These are phyloP conservation scores for Trachops cirrhosus DNA, from an alignment of 2,797 vertebrate genomes.

Conservation along the genomic window DNA sequence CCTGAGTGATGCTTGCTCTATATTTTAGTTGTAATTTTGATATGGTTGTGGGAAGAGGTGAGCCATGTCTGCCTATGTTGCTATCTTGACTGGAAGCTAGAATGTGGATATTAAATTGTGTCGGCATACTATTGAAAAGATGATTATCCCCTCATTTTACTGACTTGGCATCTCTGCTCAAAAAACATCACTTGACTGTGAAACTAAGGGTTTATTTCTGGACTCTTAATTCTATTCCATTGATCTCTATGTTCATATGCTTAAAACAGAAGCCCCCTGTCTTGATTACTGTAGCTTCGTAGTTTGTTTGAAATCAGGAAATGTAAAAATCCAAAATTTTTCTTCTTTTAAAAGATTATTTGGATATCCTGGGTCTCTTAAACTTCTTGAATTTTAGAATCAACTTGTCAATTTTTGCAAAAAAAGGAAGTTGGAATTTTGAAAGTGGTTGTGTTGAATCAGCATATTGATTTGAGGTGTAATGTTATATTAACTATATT, in stretches of 20 bases:
- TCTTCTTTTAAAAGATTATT: not conserved
- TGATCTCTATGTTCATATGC: too few species aligned
- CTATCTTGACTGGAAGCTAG: too few species aligned
- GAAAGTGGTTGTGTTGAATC: not conserved
- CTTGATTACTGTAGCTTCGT: too few species aligned
- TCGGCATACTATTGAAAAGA: not conserved
- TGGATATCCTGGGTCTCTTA: not conserved
- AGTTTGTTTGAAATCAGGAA: too few species aligned
- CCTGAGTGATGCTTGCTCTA: too few species aligned
- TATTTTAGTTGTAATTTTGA: too few species aligned
- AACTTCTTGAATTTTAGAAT: not conserved
- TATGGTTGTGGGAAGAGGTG: too few species aligned
- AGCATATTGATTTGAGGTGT: not conserved
- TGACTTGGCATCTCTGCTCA: not conserved
- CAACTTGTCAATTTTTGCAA: not conserved
- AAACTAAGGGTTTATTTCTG: too few species aligned
- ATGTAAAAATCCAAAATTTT: not conserved
- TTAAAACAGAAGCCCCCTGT: too few species aligned
- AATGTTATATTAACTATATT: not conserved
- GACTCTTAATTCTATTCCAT: too few species aligned
- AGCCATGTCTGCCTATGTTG: too few species aligned
- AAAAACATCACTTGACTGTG: not conserved
- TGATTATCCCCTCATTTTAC: not conserved
- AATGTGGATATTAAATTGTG: not conserved
- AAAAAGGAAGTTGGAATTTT: not conserved